Evolutionary conservation across 2,888 invertebrate species (phyloP), one percentile per base, ranked within the genome.

Genomic region (Conops quadrifasciatus): DNA sequence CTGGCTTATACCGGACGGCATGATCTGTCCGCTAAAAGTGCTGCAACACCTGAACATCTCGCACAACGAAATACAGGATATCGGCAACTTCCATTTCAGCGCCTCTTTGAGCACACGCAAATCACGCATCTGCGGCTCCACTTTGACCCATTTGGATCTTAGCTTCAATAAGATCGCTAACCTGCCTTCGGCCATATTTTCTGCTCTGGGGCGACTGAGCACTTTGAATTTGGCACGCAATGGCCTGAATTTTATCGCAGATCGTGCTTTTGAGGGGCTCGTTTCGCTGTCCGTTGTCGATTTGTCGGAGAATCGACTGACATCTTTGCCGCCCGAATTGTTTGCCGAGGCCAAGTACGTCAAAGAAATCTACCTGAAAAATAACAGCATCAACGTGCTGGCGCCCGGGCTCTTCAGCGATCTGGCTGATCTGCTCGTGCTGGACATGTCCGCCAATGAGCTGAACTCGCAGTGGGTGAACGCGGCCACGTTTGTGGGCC

Each of bases 261-360:
- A 95, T 86, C 90, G 91, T 78, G 94, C 95, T 16, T 88, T 97
- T 68, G 89, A 91, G 73, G 94, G 94, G 56, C 87, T 97, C 67
- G 91, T 92, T 81, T 91, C 92, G 73, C 87, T 97, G 75, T 92
- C 92, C 85, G 90, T 93, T 80, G 90, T 97, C 78, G 94, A 97
- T 87, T 88, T 97, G 74, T 94, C 96, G 2, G 93, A 94, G 82
- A 97, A 97, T 87, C 92, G 93, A 87, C 90, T 97, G 76, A 93
- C 92, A 62, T 93, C 94, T 69, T 88, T 97, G 77, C 96, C 97
- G 43, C 91, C 93, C 78, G 93, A 93, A 82, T 87, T 97, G 75
- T 95, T 97, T 82, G 90, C 90, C 82, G 94, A 95, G 80, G 89
- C 91, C 71, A 91, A 91, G 77, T 91, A 92, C 77, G 91, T 96